Evolutionary conservation across 1,140 invertebrate genomes (phyloP).

Genomic region (Antheraea mylitta): DNA sequence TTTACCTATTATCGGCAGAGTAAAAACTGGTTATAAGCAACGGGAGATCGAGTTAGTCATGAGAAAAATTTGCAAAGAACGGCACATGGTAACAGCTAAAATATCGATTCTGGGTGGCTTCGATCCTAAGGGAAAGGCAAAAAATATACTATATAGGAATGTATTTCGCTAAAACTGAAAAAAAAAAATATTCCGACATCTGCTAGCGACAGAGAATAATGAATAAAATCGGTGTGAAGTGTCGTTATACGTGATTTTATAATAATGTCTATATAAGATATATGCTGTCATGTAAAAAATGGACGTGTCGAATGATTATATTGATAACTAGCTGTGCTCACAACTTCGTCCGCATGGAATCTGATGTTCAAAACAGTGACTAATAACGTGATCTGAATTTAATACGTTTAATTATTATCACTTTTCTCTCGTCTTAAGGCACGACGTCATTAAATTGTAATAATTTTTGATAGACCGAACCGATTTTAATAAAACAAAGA

Average conservation of each 20-base stretch:
- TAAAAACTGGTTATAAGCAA: slow-evolving; percentile 22
- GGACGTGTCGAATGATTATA: not conserved
- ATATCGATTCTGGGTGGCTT: not conserved
- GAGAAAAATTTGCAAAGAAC: slow-evolving; percentile 24
- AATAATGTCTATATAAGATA: not conserved
- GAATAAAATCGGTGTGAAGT: not conserved
- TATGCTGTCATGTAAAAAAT: not conserved
- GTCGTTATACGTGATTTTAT: not conserved
- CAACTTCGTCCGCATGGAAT: no score
- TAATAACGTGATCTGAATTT: no score
- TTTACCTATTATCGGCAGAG: no score
- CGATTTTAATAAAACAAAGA: no score
- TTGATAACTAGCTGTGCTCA: no score
- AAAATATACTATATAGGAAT: not conserved
- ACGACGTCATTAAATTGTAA: no score
- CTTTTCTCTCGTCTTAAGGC: no score
- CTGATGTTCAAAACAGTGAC: no score
- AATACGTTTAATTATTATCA: no score
- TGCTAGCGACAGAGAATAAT: not conserved
- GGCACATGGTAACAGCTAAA: slow-evolving; percentile 4
- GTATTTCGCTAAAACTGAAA: not conserved
- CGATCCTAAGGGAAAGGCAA: not conserved
- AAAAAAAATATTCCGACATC: not conserved
- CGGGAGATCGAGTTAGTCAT: slow-evolving; percentile 24
- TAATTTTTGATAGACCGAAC: no score